Percentiles rank a stretch among this genome's conserved stretches.
Conservation (phyloP, 23 tunicate genomes). For the Trididemnum nubilum region DNA sequence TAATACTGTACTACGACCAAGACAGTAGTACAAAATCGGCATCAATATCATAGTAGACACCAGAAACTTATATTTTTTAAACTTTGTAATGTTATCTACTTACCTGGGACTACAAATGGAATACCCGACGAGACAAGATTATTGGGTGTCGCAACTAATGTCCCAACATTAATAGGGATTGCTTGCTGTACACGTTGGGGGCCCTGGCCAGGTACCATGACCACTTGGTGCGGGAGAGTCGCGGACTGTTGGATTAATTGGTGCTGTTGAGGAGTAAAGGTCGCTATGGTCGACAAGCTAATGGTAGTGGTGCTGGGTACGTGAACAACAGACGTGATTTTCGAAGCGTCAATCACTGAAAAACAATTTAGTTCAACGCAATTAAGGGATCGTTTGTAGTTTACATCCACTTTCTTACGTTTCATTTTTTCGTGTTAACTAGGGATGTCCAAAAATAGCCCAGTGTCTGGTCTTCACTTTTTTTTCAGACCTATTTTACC, state of each 20-base stretch:
- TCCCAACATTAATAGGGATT: constrained; percentile 57
- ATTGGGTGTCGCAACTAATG: constrained; percentile 41
- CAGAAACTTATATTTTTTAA: too few relatives aligned
- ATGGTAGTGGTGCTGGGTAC: constrained; percentile 22
- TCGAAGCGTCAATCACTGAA: constrained; percentile 25
- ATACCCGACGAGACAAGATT: constrained; percentile 32
- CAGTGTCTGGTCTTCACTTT: too few relatives aligned
- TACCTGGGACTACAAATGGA: constrained; percentile 53
- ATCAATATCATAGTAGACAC: too few relatives aligned
- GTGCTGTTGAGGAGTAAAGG: constrained; percentile 45
- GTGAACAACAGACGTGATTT: constrained; percentile 58
- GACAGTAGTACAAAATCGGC: too few relatives aligned
- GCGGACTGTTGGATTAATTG: constrained; percentile 27
- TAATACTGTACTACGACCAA: too few relatives aligned
- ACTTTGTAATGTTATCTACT: too few relatives aligned
- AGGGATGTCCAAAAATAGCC: too few relatives aligned
- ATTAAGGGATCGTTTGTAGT: too few relatives aligned
- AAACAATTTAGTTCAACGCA: too few relatives aligned
- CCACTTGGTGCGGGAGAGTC: constrained; percentile 61
- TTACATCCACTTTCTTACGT: too few relatives aligned
- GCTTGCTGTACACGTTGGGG: constrained; percentile 27
- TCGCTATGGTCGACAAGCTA: background rate
- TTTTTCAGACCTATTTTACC: too few relatives aligned
- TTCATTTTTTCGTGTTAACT: too few relatives aligned
- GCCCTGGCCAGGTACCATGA: constrained; percentile 50